Percentiles rank a stretch among this genome's conserved stretches.
These are phyloP conservation scores for Athetis lepigone DNA, from an alignment of 2,888 invertebrate species.

Conservation along the genomic window DNA sequence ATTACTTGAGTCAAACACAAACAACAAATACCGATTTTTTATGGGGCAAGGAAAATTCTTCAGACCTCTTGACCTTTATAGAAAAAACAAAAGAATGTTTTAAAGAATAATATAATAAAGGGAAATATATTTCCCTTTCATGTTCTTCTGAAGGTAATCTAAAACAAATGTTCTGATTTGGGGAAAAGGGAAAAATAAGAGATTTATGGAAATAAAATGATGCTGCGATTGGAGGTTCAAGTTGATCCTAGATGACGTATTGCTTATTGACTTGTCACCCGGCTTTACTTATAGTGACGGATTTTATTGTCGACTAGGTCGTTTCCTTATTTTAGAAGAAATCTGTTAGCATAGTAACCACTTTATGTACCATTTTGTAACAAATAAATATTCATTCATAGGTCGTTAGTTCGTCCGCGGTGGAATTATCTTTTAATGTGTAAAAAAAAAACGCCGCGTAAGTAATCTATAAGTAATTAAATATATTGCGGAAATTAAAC, in stretches of 20 bases:
- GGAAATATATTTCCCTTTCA: neutral
- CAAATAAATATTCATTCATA: too few species aligned
- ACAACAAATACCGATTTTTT: neutral
- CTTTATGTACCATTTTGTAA: too few species aligned
- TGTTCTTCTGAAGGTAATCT: neutral
- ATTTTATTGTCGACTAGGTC: neutral
- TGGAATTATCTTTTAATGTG: too few species aligned
- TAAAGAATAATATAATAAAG: neutral
- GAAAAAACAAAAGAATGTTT: slow-evolving; percentile 7
- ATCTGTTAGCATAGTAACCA: neutral
- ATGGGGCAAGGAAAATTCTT: neutral
- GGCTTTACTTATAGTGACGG: neutral
- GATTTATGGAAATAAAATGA: slow-evolving; percentile 31
- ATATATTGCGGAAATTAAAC: too few species aligned
- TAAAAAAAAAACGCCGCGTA: too few species aligned
- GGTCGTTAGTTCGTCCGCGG: too few species aligned
- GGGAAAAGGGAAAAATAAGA: slow-evolving; percentile 23
- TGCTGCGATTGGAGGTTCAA: slow-evolving; percentile 2
- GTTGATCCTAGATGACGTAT: slow-evolving; percentile 28
- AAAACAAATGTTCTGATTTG: slow-evolving; percentile 5
- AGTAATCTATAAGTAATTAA: too few species aligned
- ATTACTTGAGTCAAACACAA: neutral
- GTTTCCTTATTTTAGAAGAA: neutral
- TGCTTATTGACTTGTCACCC: slow-evolving; percentile 27
- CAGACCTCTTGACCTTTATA: neutral